Base-by-base conservation (phyloP, 2,113 vertebrate genomes). In the Elephas maximus region DNA sequence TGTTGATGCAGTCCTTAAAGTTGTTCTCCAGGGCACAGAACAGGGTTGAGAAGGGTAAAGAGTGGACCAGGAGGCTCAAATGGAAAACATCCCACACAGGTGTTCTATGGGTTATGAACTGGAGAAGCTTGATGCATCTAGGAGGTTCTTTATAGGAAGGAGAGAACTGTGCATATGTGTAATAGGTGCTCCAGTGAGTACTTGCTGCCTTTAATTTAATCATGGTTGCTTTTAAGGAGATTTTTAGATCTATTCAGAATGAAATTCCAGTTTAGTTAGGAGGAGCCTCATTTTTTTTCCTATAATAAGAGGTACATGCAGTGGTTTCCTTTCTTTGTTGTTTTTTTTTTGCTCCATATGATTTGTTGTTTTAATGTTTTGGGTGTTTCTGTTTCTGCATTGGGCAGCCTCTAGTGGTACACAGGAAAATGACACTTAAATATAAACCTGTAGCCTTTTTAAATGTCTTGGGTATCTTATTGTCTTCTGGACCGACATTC, bases 361-460 rank as follows among this genome's bases (percentile, higher is more conserved):
- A 45, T 84, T 93, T 85, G 11, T 96, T 96, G 28, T 67, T 88
- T 84, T 77, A n/a, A 57, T 96, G n/a, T 77, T 28, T 90, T 71
- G 60, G 33, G 88, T 95, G 51, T 33, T 11, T 95, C 88, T 97
- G 23, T 88, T 63, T 97, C 94, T 97, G 87, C 65, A 74, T 94
- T 82, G 93, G 83, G 94, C 94, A 97, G 60, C 93, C 90, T 97
- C 96, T 98, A 97, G 95, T 97, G 96, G 93, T 67, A 21, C 74
- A 86, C 69, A 79, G 23, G 86, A 92, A 97, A 97, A 97, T 97
- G 45, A 79, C 95, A 96, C 73, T 90, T 80, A 79, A 45, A 24
- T 85, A 9, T 80, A 79, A 86, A 83, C 57, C 51, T 74, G 37
- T 37, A 37, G 37, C 2, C 37, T 37, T 37, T 37, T 37, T 37